phyloP scores from a whole-genome alignment of 2,888 invertebrate species.

The Oxytorus armatus region DNA sequence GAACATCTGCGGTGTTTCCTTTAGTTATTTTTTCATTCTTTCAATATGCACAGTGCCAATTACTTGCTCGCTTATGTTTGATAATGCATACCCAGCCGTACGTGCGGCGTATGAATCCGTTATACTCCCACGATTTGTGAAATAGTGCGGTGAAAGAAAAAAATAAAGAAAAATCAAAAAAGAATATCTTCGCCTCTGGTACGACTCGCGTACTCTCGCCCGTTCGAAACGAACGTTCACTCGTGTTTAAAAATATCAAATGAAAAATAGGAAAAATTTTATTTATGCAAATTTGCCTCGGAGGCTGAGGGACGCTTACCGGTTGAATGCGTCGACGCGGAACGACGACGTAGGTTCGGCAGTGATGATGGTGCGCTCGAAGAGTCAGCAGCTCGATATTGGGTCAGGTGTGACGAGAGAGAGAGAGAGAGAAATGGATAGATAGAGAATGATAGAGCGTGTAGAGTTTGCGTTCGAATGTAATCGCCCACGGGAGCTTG shows the following conservation, averaged over 20 bases:
- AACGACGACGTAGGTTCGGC: constrained; percentile 42
- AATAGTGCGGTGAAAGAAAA: neutral
- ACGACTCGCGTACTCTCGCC: neutral
- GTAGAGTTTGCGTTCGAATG: constrained; percentile 20
- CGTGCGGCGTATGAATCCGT: neutral
- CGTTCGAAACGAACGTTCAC: constrained; percentile 7
- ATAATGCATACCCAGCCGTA: neutral
- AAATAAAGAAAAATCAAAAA: too few species aligned
- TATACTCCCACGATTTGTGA: neutral
- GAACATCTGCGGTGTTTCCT: neutral
- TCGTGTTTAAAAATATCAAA: constrained; percentile 1
- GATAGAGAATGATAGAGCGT: constrained; percentile 42
- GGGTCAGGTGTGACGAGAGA: constrained; percentile 58
- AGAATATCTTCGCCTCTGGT: neutral
- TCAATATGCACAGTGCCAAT: neutral
- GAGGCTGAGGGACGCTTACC: constrained; percentile 23
- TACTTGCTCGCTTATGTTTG: neutral
- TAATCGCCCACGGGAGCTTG: constrained; percentile 27
- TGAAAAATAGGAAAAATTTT: constrained; percentile 21
- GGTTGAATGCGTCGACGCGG: constrained; percentile 41
- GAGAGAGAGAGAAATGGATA: neutral
- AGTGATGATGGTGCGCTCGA: constrained; percentile 46
- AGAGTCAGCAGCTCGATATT: constrained; percentile 42
- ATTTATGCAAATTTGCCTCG: constrained; percentile 13
- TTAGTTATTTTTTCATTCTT: neutral